Percentiles rank a stretch among this genome's conserved stretches.
Evolutionary conservation across 2,113 vertebrate species (phyloP).

Genomic region (Meles meles): DNA sequence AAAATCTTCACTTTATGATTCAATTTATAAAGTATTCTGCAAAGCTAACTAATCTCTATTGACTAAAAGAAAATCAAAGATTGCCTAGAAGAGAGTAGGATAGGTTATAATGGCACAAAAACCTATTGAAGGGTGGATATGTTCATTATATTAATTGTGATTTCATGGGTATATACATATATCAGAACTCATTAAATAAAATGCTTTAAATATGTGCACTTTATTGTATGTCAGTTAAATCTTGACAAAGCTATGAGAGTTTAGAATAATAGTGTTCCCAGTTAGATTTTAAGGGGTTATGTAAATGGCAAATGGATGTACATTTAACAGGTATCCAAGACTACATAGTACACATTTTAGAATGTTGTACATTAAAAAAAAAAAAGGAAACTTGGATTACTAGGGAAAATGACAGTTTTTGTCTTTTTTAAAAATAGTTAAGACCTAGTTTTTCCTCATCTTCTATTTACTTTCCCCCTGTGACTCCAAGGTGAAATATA

Average conservation of each 20-base stretch:
- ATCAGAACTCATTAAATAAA: background rate
- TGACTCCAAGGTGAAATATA: background rate
- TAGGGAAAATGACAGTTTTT: background rate
- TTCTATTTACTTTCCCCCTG: background rate
- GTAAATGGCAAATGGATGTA: background rate
- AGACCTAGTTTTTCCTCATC: background rate
- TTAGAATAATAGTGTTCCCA: too few species aligned
- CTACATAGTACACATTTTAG: background rate
- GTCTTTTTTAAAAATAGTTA: background rate
- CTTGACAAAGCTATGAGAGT: rapidly evolving
- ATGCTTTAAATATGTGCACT: background rate
- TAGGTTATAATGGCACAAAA: background rate
- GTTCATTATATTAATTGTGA: background rate
- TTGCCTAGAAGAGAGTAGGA: background rate
- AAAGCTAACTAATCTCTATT: background rate
- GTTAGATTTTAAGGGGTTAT: background rate
- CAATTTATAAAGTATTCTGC: background rate
- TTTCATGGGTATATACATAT: background rate
- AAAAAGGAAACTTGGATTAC: background rate
- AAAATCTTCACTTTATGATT: background rate
- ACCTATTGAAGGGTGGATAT: too few species aligned
- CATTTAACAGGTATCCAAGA: background rate
- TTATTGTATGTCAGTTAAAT: background rate
- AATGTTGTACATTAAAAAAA: background rate
- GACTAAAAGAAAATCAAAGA: background rate